These are phyloP conservation scores for Ailuropoda melanoleuca DNA, from an alignment of 2,113 vertebrate species.

Conservation along the genomic window DNA sequence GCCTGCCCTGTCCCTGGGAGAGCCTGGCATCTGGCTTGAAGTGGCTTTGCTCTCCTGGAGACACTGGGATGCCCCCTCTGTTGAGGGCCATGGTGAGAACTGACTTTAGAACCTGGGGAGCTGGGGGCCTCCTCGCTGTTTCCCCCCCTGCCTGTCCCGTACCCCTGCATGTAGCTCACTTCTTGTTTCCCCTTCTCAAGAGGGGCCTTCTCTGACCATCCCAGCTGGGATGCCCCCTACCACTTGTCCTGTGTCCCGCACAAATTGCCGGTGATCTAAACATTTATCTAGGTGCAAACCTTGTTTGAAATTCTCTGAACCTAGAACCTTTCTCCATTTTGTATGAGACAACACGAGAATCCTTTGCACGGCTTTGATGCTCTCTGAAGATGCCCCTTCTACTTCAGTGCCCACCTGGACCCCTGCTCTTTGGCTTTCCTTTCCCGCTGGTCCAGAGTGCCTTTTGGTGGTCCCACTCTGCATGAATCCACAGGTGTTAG, in stretches of 20 bases:
- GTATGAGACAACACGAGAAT: neutral
- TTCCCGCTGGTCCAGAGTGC: neutral
- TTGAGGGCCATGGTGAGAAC: neutral
- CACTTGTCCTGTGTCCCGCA: neutral
- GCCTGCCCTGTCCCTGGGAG: neutral
- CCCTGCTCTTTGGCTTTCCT: neutral
- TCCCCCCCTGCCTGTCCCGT: neutral
- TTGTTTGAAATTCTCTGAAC: neutral
- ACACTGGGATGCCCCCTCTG: neutral
- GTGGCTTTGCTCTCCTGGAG: neutral
- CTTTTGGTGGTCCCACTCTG: neutral
- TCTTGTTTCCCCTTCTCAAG: neutral
- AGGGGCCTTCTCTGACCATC: neutral
- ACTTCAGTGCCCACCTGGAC: neutral
- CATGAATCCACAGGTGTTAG: neutral
- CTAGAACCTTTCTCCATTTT: neutral
- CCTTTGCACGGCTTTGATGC: neutral
- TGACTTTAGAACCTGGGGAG: neutral
- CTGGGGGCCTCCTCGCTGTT: neutral
- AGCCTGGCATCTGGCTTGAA: neutral
- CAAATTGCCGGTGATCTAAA: neutral
- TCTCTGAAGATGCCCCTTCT: neutral
- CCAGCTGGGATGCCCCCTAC: neutral
- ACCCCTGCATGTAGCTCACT: neutral
- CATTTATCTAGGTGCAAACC: neutral